A percentile compares a stretch with the other conserved stretches of the same genome.
phyloP scores from a whole-genome alignment of 2,113 vertebrate genomes.

The Picathartes gymnocephalus region DNA sequence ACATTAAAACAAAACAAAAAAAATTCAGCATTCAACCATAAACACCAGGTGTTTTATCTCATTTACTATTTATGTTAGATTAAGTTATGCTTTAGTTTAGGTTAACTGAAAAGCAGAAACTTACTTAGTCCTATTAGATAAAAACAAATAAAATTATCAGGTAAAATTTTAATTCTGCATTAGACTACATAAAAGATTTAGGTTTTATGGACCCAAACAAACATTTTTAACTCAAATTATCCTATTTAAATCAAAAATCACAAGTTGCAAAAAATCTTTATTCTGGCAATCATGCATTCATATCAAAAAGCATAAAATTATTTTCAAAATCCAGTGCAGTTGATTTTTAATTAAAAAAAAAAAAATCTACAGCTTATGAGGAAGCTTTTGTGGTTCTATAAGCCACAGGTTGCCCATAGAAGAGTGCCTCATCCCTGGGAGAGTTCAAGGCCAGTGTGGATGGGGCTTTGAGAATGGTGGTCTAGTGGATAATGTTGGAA shows the following conservation, averaged over 20 bases:
- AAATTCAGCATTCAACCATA: background rate
- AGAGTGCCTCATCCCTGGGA: no score
- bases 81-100: background rate
- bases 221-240: background rate
- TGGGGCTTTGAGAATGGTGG: background rate
- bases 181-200: background rate
- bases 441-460: background rate
- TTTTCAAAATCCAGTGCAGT: background rate
- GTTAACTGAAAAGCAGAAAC: background rate
- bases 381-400: background rate
- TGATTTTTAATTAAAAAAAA: background rate
- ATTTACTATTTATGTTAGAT: background rate
- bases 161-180: background rate
- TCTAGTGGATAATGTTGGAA: background rate
- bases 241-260: background rate
- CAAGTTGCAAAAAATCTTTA: background rate
- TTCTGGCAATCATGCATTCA: background rate
- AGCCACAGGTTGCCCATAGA: background rate
- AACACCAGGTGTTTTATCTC: background rate
- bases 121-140: background rate
- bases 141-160: background rate
- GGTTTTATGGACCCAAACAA: background rate
- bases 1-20: background rate
- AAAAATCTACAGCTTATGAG: background rate
- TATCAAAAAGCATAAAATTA: background rate